Percentiles rank a stretch among this genome's conserved stretches.
Conservation (phyloP, 1,140 invertebrate genomes). For the Meloidogyne hapla region DNA sequence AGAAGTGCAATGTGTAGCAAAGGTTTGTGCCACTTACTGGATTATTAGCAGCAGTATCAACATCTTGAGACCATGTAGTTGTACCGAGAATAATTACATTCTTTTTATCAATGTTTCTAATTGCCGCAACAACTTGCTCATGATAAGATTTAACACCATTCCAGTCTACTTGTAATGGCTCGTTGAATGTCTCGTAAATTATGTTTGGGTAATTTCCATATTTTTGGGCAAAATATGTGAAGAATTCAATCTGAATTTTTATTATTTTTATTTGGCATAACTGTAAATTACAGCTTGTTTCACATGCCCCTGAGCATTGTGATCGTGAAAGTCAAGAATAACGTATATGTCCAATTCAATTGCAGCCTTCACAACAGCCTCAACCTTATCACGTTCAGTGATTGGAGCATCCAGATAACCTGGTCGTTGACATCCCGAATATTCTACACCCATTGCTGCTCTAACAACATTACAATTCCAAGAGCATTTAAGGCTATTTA, state of each 20-base stretch:
- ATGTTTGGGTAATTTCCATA: slow-evolving; percentile 31
- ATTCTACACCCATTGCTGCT: slow-evolving; percentile 30
- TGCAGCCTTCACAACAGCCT: slow-evolving; percentile 24
- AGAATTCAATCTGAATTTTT: slow-evolving; percentile 19
- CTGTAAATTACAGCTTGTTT: slow-evolving; percentile 14
- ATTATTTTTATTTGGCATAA: too few relatives aligned
- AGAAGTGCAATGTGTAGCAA: slow-evolving; percentile 23
- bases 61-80: slow-evolving; percentile 22
- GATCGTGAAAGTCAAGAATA: not conserved
- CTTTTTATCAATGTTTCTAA: slow-evolving; percentile 24
- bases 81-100: slow-evolving; percentile 32
- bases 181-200: slow-evolving; percentile 31
- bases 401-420: slow-evolving; percentile 13
- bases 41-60: slow-evolving; percentile 18
- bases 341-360: slow-evolving; percentile 5
- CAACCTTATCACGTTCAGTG: slow-evolving; percentile 4
- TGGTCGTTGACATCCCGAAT: not conserved
- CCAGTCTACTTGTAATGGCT: slow-evolving; percentile 27
- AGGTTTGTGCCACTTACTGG: slow-evolving; percentile 18
- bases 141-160: slow-evolving; percentile 6
- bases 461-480: slow-evolving; percentile 30
- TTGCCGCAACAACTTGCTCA: slow-evolving; percentile 15
- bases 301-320: not conserved
- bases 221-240: slow-evolving; percentile 19
- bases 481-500: slow-evolving; percentile 8